These are phyloP conservation scores for Eurystomus glaucurus DNA, from an alignment of 2,797 vertebrate genomes.

Conservation along the genomic window DNA sequence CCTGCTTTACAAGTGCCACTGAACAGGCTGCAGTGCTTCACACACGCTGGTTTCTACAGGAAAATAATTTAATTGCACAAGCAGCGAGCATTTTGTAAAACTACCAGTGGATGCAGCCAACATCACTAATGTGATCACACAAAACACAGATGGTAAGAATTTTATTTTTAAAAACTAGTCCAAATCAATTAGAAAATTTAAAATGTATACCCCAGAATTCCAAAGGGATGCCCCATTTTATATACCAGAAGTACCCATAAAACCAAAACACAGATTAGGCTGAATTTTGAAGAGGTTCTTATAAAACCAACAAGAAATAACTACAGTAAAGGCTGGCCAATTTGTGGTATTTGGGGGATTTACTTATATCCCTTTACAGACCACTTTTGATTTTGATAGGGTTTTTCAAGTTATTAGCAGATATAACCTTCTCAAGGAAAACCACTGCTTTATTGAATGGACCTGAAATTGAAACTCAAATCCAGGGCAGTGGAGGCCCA, in stretches of 20 bases:
- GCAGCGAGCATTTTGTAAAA: fast-evolving
- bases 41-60: fast-evolving
- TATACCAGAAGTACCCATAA: not conserved
- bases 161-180: not conserved
- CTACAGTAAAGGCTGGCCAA: not conserved
- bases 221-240: not conserved
- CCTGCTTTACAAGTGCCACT: not conserved
- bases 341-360: not conserved
- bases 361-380: not conserved
- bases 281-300: not conserved
- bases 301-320: not conserved
- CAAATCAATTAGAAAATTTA: not conserved
- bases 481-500: fast-evolving
- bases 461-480: not conserved
- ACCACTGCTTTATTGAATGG: not conserved
- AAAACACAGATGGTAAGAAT: not conserved
- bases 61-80: not conserved
- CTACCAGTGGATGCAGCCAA: not conserved
- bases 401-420: not conserved
- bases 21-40: not conserved
- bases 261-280: not conserved
- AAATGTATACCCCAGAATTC: not conserved
- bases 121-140: not conserved
- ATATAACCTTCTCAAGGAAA: not conserved
- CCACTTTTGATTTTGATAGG: not conserved